Percentiles rank a stretch among this genome's conserved stretches.
Evolutionary conservation across 2,113 vertebrate genomes (phyloP).

Genomic region (Lipotes vexillifer): DNA sequence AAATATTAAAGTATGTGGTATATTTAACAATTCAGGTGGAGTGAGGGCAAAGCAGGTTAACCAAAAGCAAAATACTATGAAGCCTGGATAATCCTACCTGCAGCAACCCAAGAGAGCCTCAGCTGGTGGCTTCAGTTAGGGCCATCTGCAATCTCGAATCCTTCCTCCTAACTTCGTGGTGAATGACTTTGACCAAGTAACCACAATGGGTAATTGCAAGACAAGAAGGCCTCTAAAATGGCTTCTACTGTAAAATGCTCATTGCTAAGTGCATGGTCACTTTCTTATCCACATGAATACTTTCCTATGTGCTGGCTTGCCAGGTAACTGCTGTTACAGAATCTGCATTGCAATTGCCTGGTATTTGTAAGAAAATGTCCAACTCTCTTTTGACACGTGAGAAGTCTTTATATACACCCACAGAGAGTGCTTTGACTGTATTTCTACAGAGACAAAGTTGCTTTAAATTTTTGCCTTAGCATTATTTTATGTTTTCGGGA

Average conservation of each 20-base stretch:
- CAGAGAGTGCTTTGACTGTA: neutral
- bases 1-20: neutral
- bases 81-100: neutral
- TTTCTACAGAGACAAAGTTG: neutral
- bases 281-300: neutral
- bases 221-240: neutral
- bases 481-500: neutral
- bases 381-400: neutral
- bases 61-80: neutral
- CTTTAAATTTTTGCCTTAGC: constrained; percentile 7
- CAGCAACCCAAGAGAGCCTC: neutral
- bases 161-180: neutral
- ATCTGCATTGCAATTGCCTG: neutral
- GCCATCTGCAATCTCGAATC: neutral
- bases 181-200: neutral
- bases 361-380: neutral
- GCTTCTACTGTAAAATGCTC: neutral
- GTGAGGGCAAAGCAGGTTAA: neutral
- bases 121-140: neutral
- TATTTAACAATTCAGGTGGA: neutral
- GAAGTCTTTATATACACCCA: neutral
- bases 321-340: neutral
- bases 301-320: neutral
- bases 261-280: neutral
- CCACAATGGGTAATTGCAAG: neutral